Evolutionary conservation across 2,113 vertebrate genomes (phyloP), one percentile per base, ranked within the genome.

Genomic region (Sapayoa aenigma): DNA sequence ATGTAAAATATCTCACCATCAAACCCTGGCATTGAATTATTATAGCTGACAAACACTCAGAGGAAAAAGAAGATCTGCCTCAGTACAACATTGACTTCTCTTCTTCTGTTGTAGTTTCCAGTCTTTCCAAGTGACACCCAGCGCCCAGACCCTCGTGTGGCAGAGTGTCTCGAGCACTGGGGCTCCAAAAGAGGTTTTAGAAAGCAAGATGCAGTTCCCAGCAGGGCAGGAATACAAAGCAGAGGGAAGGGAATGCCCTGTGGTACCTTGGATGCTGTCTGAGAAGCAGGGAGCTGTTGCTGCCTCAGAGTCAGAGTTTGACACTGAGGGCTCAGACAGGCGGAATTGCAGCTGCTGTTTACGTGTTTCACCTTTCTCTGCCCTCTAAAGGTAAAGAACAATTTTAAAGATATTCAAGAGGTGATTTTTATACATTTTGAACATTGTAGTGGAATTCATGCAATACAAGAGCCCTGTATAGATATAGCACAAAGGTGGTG

Each of bases 81-180:
- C 21, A 46, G 35, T 72, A 28, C 15, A 35, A 17, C 6, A 19
- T 17, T 55, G 62, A 37, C 22, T 58, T 4, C 56, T 46, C 3
- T 37, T 75, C 23, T 37, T 41, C 50, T 21, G 13, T 14, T 84
- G 19, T 15, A 23, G 20, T 39, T 89, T 35, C 66, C 7, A 3
- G 24, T 14, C 9, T 18, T n/a, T 9, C 41, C 31, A 33, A 44
- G 50, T 3, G 12, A 49, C 46, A 20, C 41, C 46, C 37, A 14
- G 62, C 30, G 1, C 71, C 12, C 69, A 4, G 7, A 1, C 39
- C 25, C 25, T 2, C 4, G 1, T 3, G 1, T 2, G 6, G 31
- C 31, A 17, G 67, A 1, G 23, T 6, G n/a, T n/a, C n/a, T n/a
- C n/a, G n/a, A n/a, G n/a, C 50, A 25, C 14, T 52, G 50, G 50